Evolutionary conservation across 1,140 invertebrate species (phyloP), one percentile per base, ranked within the genome.

Genomic region (Pachypeltis micranthus): DNA sequence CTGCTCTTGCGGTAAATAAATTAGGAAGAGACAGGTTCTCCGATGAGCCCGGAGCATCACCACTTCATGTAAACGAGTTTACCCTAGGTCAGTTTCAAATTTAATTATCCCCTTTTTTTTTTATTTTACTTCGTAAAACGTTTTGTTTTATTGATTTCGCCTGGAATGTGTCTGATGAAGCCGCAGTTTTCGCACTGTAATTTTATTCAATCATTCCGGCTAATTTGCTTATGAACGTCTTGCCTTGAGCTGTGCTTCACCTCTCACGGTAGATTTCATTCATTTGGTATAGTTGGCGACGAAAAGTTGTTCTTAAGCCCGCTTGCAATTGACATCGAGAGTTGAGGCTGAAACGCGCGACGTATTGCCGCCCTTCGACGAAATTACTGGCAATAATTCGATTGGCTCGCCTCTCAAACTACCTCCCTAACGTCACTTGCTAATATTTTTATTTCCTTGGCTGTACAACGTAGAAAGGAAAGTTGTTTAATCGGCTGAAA

Each of bases 11-110:
- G 47, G 21, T 51, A 51, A 51, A 10, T 51, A 10, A 16, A 39
- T 39, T 29, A 63, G 58, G 51, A 63, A 14, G 57, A 55, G 10
- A 44, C 56, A n/a, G 64, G 34, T 21, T 26, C 26, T 1, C 57
- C 28, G 12, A 16, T 66, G 25, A 63, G 62, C 44, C 44, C 57
- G 28, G 57, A 59, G 44, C 58, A 63, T 51, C 57, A 63, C 26
- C 47, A 64, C 62, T 66, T 63, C 60, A 62, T 66, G 56, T 61
- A 63, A 59, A 19, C 55, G 4, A 16, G 29, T 27, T 63, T 55
- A 21, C 24, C 21, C 23, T 54, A 56, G 58, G 62, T 64, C 58
- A 63, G 61, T 66, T 34, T 39, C 12, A 31, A 24, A 27, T 24
- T 28, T 21, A 21, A 59, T 58, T 21, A 12, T 27, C 24, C 23